Conservation (phyloP, 2,888 invertebrate species). For the Crioceris asparagi region DNA sequence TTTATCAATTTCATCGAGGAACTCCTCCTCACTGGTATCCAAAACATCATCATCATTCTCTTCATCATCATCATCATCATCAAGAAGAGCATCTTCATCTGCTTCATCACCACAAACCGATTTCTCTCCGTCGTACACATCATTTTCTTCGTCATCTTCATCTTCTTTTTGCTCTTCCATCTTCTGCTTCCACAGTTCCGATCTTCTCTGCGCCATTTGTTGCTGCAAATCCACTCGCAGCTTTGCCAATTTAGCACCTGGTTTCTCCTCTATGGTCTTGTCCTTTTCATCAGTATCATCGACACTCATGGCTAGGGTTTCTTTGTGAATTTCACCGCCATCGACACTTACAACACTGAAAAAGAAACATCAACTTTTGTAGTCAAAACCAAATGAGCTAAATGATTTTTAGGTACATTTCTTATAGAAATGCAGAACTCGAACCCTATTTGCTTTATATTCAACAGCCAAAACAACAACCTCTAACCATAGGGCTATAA, state of each 20-base stretch:
- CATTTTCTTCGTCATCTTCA: constrained; percentile 13
- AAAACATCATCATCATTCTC: too few species aligned
- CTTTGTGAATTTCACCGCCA: constrained; percentile 38
- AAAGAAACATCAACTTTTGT: not conserved
- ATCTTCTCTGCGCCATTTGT: constrained; percentile 59
- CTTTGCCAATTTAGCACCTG: constrained; percentile 60
- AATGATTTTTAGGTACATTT: too few species aligned
- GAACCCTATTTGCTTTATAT: too few species aligned
- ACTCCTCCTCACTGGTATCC: constrained; percentile 35
- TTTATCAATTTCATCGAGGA: constrained; percentile 39
- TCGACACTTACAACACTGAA: constrained; percentile 35
- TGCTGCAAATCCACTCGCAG: constrained; percentile 60
- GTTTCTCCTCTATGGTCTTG: constrained; percentile 41
- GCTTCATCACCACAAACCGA: constrained; percentile 18
- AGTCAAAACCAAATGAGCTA: not conserved
- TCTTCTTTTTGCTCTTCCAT: constrained; percentile 16
- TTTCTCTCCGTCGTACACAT: constrained; percentile 14
- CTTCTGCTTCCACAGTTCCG: constrained; percentile 58
- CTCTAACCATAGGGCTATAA: too few species aligned
- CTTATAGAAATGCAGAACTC: too few species aligned
- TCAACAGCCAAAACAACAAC: too few species aligned
- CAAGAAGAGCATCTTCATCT: constrained; percentile 38
- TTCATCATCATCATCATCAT: constrained; percentile 40
- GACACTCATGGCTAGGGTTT: constrained; percentile 31
- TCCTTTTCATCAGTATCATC: constrained; percentile 31